Base-by-base conservation (phyloP, 2,888 invertebrate genomes). In the Hirtodrosophila duncani region DNA sequence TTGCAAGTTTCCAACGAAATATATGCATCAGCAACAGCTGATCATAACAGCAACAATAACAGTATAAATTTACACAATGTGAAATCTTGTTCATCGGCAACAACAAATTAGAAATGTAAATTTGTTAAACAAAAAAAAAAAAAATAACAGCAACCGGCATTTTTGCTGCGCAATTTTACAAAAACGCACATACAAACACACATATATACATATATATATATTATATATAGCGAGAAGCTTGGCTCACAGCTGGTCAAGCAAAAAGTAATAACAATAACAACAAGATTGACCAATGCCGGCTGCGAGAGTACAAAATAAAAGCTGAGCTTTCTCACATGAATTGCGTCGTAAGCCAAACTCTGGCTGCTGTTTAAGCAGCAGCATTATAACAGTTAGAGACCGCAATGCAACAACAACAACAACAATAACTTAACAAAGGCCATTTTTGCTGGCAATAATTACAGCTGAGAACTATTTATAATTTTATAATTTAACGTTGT, bases 251-350 rank as follows among this genome's bases (percentile, higher is more conserved):
- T 69, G 81, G 78, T 66, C 65, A 71, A 71, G 78, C 72, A 66
- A 49, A 71, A 48, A 71, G 59, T 59, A 52, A 63, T 10, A 14
- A 49, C 30, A 41, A 41, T 41, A 10, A 29, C 16, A 38, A 29
- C 37, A 38, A 38, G 37, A 60, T 50, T 57, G 24, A 49, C 59
- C 48, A 31, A 8, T 26, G 48, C 9, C 45, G 46, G 50, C 59
- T 41, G 59, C n/a, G n/a, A n/a, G n/a, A n/a, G 56, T 59, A 48
- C 23, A 26, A 38, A 29, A 29, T 8, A 31, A 39, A 69, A 71
- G 63, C 79, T 78, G 44, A 70, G 72, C 80, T 72, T 80, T 72
- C 77, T 53, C 61, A n/a, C n/a, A n/a, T n/a, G n/a, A 72, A 77
- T 77, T 72, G 72, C 72, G 80, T 68, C 59, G 80, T 63, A 58